These are phyloP conservation scores for Urophycis tenuis DNA, from an alignment of 2,797 vertebrate species.

Conservation along the genomic window DNA sequence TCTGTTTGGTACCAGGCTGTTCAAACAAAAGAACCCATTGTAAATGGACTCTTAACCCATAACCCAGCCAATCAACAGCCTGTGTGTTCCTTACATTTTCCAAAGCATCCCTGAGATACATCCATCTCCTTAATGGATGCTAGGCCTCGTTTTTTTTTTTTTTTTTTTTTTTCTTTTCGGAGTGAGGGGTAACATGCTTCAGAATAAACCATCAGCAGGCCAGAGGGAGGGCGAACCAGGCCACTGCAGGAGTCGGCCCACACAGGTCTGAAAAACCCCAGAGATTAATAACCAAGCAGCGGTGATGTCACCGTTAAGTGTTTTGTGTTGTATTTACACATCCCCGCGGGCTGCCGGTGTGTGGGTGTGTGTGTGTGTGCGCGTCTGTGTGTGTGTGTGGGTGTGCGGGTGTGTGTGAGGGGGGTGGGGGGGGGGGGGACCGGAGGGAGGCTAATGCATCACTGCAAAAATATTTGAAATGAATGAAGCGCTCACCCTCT, in stretches of 20 bases:
- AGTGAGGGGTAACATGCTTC: slow-evolving; percentile 47
- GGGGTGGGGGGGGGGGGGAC: neutral
- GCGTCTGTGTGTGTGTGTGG: neutral
- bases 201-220: slow-evolving; percentile 49
- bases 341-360: slow-evolving; percentile 48
- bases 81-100: slow-evolving; percentile 66
- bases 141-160: slow-evolving; percentile 18
- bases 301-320: slow-evolving; percentile 81
- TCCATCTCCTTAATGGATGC: slow-evolving; percentile 68
- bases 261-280: slow-evolving; percentile 65
- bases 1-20: slow-evolving; percentile 49
- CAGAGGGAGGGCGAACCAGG: neutral
- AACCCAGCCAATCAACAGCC: slow-evolving; percentile 58
- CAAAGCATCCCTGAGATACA: slow-evolving; percentile 55
- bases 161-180: slow-evolving; percentile 17
- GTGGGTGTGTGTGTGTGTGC: slow-evolving; percentile 30
- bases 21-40: slow-evolving; percentile 59
- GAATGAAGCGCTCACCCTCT: slow-evolving; percentile 59
- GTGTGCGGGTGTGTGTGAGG: neutral
- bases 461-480: slow-evolving; percentile 68
- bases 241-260: slow-evolving; percentile 47
- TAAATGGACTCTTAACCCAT: slow-evolving; percentile 61
- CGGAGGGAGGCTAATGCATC: slow-evolving; percentile 57
- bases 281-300: slow-evolving; percentile 70
- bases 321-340: slow-evolving; percentile 77